phyloP scores from a whole-genome alignment of 1,140 invertebrate genomes.

The Dinoponera quadriceps region DNA sequence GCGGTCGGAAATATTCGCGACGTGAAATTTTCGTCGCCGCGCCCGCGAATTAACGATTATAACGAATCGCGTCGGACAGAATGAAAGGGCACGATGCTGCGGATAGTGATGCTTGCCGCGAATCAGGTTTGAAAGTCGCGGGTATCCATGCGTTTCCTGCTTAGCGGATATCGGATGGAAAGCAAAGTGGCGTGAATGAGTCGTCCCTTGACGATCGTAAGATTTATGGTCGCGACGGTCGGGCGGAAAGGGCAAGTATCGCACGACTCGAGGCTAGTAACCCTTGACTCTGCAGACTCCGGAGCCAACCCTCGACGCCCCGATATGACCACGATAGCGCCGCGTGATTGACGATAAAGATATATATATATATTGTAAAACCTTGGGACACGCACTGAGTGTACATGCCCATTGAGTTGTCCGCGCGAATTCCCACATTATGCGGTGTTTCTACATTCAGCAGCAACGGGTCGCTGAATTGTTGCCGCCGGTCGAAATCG shows the following conservation, averaged over 20 bases:
- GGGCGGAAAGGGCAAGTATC: slow-evolving; percentile 69
- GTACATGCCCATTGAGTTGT: slow-evolving; percentile 18
- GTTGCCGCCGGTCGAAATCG: too few relatives aligned
- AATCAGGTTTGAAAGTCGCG: slow-evolving; percentile 60
- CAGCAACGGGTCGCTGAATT: not conserved
- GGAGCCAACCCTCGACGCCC: slow-evolving; percentile 59
- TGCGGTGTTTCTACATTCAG: not conserved
- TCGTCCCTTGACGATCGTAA: slow-evolving; percentile 84
- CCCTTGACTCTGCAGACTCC: slow-evolving; percentile 81
- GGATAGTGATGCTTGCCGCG: not conserved
- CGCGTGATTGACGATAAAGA: slow-evolving; percentile 63
- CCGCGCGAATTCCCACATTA: too few relatives aligned
- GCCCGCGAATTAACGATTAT: not conserved
- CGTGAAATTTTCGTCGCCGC: not conserved
- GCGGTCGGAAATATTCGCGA: not conserved
- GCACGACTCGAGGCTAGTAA: slow-evolving; percentile 73
- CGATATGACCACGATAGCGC: slow-evolving; percentile 28
- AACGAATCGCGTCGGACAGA: not conserved
- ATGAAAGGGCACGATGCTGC: slow-evolving; percentile 6
- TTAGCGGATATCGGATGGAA: slow-evolving; percentile 77
- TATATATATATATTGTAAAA: slow-evolving; percentile 68
- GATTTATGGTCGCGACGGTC: slow-evolving; percentile 82
- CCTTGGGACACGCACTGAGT: slow-evolving; percentile 17
- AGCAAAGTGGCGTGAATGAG: slow-evolving; percentile 84
- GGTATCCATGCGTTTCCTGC: slow-evolving; percentile 66